phyloP scores from a whole-genome alignment of 2,113 vertebrate species.

The Pituophis catenifer region DNA sequence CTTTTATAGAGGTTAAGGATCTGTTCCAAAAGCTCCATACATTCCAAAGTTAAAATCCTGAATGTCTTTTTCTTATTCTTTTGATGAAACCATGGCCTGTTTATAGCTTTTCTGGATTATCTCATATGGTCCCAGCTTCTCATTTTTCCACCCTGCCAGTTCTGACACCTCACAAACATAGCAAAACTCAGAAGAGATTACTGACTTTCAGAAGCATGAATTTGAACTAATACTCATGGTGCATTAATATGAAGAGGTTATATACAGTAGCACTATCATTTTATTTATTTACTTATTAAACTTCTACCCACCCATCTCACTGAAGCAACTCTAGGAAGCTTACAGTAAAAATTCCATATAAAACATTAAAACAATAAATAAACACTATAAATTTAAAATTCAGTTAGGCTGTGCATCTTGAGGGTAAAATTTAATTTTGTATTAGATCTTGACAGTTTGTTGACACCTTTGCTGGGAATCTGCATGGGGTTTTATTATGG shows the following conservation, averaged over 20 bases:
- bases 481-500: conserved; percentile 46
- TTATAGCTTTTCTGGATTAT: background rate
- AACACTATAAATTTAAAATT: background rate
- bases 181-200: background rate
- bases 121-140: background rate
- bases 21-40: background rate
- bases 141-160: background rate
- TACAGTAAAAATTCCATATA: no score
- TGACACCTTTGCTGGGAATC: conserved; percentile 36
- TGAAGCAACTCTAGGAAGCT: background rate
- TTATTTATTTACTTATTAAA: background rate
- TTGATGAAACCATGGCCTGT: background rate
- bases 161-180: background rate
- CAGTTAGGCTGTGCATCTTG: background rate
- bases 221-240: background rate
- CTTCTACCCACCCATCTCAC: background rate
- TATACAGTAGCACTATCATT: background rate
- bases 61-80: background rate
- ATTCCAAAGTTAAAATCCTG: background rate
- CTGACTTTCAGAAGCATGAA: background rate
- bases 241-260: background rate
- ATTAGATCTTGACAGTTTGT: background rate
- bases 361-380: no score
- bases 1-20: background rate
- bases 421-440: accelerated